Evolutionary conservation across 2,113 vertebrate genomes (phyloP).

Genomic region (Trematocara stigmaticum): DNA sequence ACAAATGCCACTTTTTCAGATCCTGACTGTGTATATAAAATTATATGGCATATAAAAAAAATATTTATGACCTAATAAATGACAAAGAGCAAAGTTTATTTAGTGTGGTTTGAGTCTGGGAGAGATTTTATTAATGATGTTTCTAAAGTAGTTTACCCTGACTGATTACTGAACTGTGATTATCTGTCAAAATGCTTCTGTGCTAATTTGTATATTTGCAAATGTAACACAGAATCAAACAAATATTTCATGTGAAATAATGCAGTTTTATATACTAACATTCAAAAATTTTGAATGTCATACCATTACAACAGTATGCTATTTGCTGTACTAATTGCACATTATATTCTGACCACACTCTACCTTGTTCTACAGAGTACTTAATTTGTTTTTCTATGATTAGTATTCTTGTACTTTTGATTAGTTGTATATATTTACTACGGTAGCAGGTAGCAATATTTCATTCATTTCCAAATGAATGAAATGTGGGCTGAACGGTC

Average conservation of each 20-base stretch:
- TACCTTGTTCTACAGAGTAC: background rate
- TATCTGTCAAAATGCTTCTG: background rate
- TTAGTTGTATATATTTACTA: background rate
- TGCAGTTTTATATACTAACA: background rate
- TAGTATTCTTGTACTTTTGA: background rate
- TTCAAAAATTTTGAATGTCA: background rate
- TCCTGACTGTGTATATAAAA: background rate
- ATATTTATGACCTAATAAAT: background rate
- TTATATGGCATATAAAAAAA: background rate
- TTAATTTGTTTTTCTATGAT: background rate
- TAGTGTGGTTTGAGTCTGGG: background rate
- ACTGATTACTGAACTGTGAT: background rate
- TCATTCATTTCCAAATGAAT: background rate
- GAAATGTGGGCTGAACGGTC: background rate
- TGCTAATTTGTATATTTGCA: background rate
- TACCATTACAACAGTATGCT: background rate
- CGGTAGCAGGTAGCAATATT: background rate
- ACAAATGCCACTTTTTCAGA: background rate
- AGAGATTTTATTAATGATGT: background rate
- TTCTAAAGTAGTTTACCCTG: background rate
- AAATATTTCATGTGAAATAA: background rate
- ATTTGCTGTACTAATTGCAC: background rate
- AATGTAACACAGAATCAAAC: background rate
- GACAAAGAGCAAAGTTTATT: background rate
- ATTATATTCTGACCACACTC: background rate